phyloP scores from a whole-genome alignment of 1,140 invertebrate genomes.

The Drosophila pallidifrons region DNA sequence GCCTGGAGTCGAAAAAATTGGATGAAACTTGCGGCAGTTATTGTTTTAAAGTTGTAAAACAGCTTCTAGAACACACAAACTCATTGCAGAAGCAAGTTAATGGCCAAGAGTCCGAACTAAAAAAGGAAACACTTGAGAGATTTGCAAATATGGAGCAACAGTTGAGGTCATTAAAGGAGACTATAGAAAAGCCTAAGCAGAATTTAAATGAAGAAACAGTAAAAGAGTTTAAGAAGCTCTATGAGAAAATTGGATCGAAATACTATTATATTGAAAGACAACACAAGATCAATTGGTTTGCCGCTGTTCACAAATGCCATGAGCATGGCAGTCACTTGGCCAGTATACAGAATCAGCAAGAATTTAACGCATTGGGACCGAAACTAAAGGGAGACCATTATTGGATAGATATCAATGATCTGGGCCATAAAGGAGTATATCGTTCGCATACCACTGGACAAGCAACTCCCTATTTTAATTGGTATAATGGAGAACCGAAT shows the following conservation, averaged over 20 bases:
- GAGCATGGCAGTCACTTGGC: background rate
- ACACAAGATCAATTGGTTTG: background rate
- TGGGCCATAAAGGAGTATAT: background rate
- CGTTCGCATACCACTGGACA: background rate
- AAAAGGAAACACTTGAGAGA: background rate
- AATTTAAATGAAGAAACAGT: background rate
- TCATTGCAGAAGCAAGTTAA: background rate
- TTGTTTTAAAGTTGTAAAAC: background rate
- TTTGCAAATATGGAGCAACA: slow-evolving; percentile 1
- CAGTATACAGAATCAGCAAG: background rate
- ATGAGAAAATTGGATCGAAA: slow-evolving; percentile 10
- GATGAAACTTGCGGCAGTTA: slow-evolving; percentile 1
- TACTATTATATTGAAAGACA: slow-evolving; percentile 3
- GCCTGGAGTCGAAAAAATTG: background rate
- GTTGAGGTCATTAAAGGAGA: background rate
- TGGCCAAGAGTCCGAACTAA: background rate
- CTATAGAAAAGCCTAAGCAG: background rate
- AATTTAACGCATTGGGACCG: slow-evolving; percentile 1
- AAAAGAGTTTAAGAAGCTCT: background rate
- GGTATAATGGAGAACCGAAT: slow-evolving; percentile 4
- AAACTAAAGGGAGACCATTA: background rate
- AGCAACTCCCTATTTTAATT: background rate
- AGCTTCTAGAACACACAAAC: background rate
- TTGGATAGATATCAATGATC: slow-evolving; percentile 11
- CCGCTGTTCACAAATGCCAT: slow-evolving; percentile 3